Conservation (phyloP, 2,797 vertebrate species). For the Carapus acus region DNA sequence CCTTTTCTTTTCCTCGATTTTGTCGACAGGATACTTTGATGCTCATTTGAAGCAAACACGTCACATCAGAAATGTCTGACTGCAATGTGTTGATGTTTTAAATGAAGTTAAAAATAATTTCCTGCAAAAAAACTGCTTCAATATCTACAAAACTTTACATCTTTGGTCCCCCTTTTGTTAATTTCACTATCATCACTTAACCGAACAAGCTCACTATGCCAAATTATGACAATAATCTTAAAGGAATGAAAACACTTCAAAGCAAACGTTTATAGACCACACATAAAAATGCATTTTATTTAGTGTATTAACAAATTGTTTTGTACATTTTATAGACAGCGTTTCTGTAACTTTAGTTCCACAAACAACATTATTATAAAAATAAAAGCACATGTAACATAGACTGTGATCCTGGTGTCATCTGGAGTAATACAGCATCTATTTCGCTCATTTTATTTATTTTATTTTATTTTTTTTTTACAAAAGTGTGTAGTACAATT, state of each 20-base stretch:
- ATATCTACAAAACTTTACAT: too few species aligned
- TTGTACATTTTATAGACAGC: constrained; percentile 75
- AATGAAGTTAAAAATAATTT: too few species aligned
- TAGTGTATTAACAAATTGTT: constrained; percentile 79
- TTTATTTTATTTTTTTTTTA: constrained; percentile 47
- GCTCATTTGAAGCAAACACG: too few species aligned
- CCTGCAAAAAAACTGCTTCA: too few species aligned
- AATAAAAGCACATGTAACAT: constrained; percentile 77
- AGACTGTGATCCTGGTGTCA: constrained; percentile 59
- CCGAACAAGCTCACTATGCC: too few species aligned
- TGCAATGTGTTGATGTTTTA: too few species aligned
- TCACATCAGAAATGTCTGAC: too few species aligned
- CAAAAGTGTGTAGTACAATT: constrained; percentile 56
- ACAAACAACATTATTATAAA: constrained; percentile 79
- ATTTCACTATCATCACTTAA: too few species aligned
- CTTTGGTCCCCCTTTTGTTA: too few species aligned
- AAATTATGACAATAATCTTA: constrained; percentile 1
- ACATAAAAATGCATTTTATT: constrained; percentile 80
- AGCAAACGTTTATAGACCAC: constrained; percentile 59
- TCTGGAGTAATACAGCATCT: constrained; percentile 52
- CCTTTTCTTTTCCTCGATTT: too few species aligned
- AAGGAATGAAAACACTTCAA: constrained; percentile 1
- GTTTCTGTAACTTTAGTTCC: constrained; percentile 64
- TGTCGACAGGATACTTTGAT: too few species aligned
- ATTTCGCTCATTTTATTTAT: constrained; percentile 45